Evolutionary conservation across 1,140 invertebrate species (phyloP), one percentile per base, ranked within the genome.

Genomic region (Holotrichia oblita): DNA sequence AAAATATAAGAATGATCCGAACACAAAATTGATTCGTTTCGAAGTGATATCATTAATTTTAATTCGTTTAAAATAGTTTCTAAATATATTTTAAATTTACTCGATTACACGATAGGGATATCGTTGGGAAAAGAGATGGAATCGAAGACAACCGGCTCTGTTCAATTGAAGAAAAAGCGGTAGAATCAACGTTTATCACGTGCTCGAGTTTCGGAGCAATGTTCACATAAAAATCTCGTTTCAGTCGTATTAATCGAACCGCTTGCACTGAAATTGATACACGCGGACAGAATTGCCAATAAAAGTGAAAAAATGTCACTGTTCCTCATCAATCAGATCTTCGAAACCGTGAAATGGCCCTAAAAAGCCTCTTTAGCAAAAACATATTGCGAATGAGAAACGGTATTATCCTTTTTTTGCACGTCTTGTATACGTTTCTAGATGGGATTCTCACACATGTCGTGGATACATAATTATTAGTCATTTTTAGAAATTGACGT

Each of bases 191-290:
- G 77, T 80, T n/a, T 80, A 79, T 79, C 79, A 81, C 80, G 79
- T 81, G 80, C 80, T 78, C 75, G 74, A 81, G 40, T 81, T 81
- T 81, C 79, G 80, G 80, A 81, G 79, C 80, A 81, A 81, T 81
- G 79, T 78, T 81, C 80, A 78, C 80, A 81, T 81, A 80, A 81
- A 81, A 80, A 81, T 81, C 79, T 80, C 80, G 77, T 81, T 78
- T 81, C 78, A 76, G 64, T 77, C 42, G 77, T 59, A 81, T 81
- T 81, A 81, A 81, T 78, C 80, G 76, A 64, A 64, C 80, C 55
- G 74, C 55, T 77, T 77, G 74, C 59, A 80, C 73, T 73, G 74
- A 78, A 78, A 80, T 80, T 80, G 80, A 80, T 80, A 79, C 78
- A 78, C 77, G 76, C 77, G 59, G 73, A 27, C 73, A 55, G 76